phyloP scores from a whole-genome alignment of 2,113 vertebrate genomes.

The Gopherus flavomarginatus region DNA sequence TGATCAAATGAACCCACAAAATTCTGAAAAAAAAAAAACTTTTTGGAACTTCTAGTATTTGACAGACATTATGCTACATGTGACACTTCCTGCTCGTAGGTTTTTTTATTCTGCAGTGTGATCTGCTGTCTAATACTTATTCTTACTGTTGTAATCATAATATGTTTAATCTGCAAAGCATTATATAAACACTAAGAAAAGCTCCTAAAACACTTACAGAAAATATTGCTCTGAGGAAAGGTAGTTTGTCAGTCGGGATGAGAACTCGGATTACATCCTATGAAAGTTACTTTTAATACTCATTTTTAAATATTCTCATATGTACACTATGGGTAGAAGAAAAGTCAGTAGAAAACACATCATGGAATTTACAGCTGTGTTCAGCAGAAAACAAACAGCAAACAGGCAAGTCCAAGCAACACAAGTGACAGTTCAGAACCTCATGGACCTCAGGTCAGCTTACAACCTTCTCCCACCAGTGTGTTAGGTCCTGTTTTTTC shows the following conservation, averaged over 20 bases:
- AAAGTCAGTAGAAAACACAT: background rate
- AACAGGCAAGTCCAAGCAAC: background rate
- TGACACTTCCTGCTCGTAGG: accelerated
- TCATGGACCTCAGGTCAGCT: background rate
- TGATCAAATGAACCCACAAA: background rate
- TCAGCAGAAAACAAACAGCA: background rate
- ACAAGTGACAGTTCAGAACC: background rate
- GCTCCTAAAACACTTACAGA: too few relatives aligned
- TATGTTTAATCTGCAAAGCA: background rate
- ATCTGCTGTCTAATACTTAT: background rate
- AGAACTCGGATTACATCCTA: accelerated
- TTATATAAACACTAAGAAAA: accelerated
- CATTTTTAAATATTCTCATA: accelerated
- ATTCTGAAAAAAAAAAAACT: background rate
- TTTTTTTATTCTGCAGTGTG: background rate
- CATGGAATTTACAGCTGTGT: background rate
- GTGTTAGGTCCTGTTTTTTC: background rate
- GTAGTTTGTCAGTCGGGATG: background rate
- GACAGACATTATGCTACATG: too few relatives aligned
- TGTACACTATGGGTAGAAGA: background rate
- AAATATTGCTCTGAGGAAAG: background rate
- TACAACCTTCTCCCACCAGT: background rate
- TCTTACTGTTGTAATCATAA: background rate
- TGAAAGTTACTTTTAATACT: background rate
- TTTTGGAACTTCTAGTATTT: background rate